These are phyloP conservation scores for Agrenia bidenticulata DNA, from an alignment of 2,888 invertebrate genomes.

Conservation along the genomic window DNA sequence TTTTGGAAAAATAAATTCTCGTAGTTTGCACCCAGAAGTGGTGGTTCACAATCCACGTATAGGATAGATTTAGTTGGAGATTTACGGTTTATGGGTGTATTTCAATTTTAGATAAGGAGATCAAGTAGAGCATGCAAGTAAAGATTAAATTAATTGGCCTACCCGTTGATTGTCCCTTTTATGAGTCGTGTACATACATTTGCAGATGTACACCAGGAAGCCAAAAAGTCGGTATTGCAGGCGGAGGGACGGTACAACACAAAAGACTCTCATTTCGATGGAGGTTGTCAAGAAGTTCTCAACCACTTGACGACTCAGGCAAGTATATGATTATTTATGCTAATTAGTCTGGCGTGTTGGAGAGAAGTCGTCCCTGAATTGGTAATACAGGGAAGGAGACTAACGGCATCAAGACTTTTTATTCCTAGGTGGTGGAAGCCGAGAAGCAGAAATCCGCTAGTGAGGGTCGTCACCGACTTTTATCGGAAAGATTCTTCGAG, in stretches of 20 bases:
- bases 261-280: slow-evolving; percentile 72
- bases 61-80: too few relatives aligned
- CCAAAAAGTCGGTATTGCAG: slow-evolving; percentile 87
- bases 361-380: background rate
- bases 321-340: slow-evolving; percentile 38
- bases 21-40: too few relatives aligned
- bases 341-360: slow-evolving; percentile 3
- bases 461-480: slow-evolving; percentile 77
- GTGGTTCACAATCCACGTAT: too few relatives aligned
- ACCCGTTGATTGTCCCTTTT: too few relatives aligned
- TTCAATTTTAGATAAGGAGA: too few relatives aligned
- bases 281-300: slow-evolving; percentile 95
- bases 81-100: too few relatives aligned
- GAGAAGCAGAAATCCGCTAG: slow-evolving; percentile 86
- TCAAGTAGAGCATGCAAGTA: too few relatives aligned
- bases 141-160: too few relatives aligned
- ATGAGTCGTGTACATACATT: too few relatives aligned
- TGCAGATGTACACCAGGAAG: slow-evolving; percentile 79
- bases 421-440: slow-evolving; percentile 79
- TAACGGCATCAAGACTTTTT: background rate
- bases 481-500: slow-evolving; percentile 73
- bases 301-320: slow-evolving; percentile 94
- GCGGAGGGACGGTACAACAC: slow-evolving; percentile 77
- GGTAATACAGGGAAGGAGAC: background rate
- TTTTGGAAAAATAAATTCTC: too few relatives aligned